phyloP scores from a whole-genome alignment of 64 coral and sea anemone species.

The Actinia tenebrosa region DNA sequence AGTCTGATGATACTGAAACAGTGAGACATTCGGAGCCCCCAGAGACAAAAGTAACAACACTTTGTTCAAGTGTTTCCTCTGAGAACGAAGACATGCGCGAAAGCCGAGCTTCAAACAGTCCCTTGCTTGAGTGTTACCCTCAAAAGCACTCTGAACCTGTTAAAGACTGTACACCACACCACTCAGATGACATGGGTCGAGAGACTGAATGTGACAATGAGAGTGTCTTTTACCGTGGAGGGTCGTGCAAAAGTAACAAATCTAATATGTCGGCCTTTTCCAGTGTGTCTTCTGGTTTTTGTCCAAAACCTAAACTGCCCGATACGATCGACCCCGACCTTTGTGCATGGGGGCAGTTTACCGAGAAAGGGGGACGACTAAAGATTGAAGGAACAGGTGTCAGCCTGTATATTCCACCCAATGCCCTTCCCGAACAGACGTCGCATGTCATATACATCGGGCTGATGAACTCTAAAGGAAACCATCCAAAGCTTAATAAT shows the following conservation, averaged over 20 bases:
- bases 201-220: background rate
- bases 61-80: background rate
- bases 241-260: background rate
- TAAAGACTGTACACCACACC: background rate
- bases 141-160: background rate
- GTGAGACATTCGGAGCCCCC: background rate
- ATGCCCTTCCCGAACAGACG: slow-evolving; percentile 51
- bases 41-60: background rate
- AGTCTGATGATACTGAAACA: background rate
- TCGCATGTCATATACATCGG: slow-evolving; percentile 67
- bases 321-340: slow-evolving; percentile 46
- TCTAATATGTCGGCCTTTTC: slow-evolving; percentile 6
- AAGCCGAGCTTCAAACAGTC: background rate
- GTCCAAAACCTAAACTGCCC: slow-evolving; percentile 32
- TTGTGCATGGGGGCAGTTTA: slow-evolving; percentile 61
- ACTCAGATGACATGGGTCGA: background rate
- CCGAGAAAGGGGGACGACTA: slow-evolving; percentile 66
- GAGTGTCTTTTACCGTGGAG: background rate
- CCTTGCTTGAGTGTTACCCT: background rate
- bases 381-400: slow-evolving; percentile 61
- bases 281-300: background rate
- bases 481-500: slow-evolving; percentile 35
- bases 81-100: background rate
- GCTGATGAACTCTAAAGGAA: slow-evolving; percentile 51
- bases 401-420: slow-evolving; percentile 44